A percentile compares a stretch with the other conserved stretches of the same genome.
Conservation (phyloP, 1,140 invertebrate genomes). For the Pseudomyrmex pallidus region DNA sequence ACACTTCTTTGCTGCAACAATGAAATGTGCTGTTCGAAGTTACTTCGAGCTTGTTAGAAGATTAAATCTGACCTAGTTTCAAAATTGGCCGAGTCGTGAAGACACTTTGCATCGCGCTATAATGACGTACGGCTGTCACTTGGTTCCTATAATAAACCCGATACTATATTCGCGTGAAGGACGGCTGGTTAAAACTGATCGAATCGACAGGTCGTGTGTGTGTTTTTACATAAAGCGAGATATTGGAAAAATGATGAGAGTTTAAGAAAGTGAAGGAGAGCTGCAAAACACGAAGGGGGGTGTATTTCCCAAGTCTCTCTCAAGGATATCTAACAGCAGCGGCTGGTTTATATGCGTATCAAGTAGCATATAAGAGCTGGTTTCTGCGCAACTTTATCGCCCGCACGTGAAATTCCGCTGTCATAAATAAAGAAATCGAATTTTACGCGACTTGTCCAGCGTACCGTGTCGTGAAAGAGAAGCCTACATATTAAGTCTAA, state of each 20-base stretch:
- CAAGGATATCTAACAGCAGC: slow-evolving; percentile 33
- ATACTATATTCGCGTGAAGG: neutral
- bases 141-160: neutral
- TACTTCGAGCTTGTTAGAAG: neutral
- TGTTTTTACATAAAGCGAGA: neutral
- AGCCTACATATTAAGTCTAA: neutral
- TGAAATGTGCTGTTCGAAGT: neutral
- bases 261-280: slow-evolving; percentile 48
- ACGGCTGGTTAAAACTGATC: slow-evolving; percentile 1
- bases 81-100: neutral
- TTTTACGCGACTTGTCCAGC: slow-evolving; percentile 9
- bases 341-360: slow-evolving; percentile 30
- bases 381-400: slow-evolving; percentile 45
- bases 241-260: slow-evolving; percentile 36
- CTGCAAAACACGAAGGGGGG: slow-evolving; percentile 14
- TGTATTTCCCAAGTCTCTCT: slow-evolving; percentile 35
- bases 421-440: slow-evolving; percentile 38
- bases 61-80: neutral
- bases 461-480: neutral
- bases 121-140: neutral
- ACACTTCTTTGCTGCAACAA: neutral
- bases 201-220: neutral
- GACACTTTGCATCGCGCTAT: too few species aligned
- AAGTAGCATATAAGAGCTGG: slow-evolving; percentile 23
- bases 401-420: neutral